Conservation (phyloP, 1,140 invertebrate genomes). For the Microplitis demolitor region DNA sequence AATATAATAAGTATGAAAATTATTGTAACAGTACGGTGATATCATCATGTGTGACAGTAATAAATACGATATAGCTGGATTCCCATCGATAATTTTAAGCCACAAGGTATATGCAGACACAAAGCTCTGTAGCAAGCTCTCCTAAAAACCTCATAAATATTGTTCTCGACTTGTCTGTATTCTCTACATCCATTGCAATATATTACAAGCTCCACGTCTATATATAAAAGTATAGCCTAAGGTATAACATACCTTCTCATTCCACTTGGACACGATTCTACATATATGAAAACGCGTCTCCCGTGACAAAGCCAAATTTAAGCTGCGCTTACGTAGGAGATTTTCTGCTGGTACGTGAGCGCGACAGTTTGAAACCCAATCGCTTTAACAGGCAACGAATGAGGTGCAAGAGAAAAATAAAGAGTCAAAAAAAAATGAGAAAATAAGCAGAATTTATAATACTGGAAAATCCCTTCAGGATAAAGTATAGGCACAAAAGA, state of each 20-base stretch:
- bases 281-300: conserved; percentile 32
- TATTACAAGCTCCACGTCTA: background rate
- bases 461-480: background rate
- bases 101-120: background rate
- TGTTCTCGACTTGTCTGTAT: conserved; percentile 1
- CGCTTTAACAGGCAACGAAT: conserved; percentile 7
- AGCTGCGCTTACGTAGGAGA: conserved; percentile 46
- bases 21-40: too few species aligned
- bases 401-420: background rate
- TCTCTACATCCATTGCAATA: background rate
- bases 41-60: too few species aligned
- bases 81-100: background rate
- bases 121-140: background rate
- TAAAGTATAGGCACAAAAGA: background rate
- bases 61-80: too few species aligned
- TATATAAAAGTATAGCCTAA: background rate
- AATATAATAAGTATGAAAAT: background rate
- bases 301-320: conserved; percentile 52
- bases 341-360: conserved; percentile 33
- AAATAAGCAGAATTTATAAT: conserved; percentile 8
- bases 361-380: conserved; percentile 19
- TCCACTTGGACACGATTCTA: conserved; percentile 33
- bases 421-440: background rate
- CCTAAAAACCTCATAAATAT: conserved; percentile 2
- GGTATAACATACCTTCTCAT: conserved; percentile 14